Percentiles rank a stretch among this genome's conserved stretches.
These are phyloP conservation scores for Hesperia comma DNA, from an alignment of 2,888 invertebrate genomes.

Conservation along the genomic window DNA sequence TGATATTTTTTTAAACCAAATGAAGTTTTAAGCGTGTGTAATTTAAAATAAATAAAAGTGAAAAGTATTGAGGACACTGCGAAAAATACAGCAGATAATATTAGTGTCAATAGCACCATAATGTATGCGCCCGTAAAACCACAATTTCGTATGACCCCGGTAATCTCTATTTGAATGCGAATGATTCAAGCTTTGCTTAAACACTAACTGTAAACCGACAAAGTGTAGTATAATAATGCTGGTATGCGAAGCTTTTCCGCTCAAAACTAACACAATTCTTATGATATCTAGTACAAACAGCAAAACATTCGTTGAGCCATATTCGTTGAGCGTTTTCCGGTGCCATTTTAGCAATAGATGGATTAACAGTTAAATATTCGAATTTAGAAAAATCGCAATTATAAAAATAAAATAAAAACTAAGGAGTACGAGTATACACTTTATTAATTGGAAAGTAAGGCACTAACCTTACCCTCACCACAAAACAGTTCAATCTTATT, in stretches of 20 bases:
- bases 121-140: background rate
- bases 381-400: no score
- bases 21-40: background rate
- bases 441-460: no score
- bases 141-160: slow-evolving; percentile 28
- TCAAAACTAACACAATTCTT: slow-evolving; percentile 48
- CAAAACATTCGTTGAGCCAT: slow-evolving; percentile 10
- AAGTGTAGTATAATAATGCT: slow-evolving; percentile 51
- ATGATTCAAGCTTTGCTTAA: slow-evolving; percentile 34
- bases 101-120: slow-evolving; percentile 15
- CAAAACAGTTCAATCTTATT: no score
- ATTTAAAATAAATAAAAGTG: background rate
- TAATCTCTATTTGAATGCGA: slow-evolving; percentile 33
- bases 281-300: slow-evolving; percentile 37
- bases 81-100: background rate
- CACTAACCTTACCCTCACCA: no score
- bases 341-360: background rate
- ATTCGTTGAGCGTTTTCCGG: slow-evolving; percentile 10
- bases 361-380: background rate
- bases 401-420: no score
- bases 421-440: no score
- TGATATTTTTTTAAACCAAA: background rate
- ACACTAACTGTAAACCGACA: slow-evolving; percentile 52
- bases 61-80: background rate
- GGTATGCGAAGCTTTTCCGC: slow-evolving; percentile 64